phyloP scores from a whole-genome alignment of 2,797 vertebrate species.

The Enteromius argenteus region DNA sequence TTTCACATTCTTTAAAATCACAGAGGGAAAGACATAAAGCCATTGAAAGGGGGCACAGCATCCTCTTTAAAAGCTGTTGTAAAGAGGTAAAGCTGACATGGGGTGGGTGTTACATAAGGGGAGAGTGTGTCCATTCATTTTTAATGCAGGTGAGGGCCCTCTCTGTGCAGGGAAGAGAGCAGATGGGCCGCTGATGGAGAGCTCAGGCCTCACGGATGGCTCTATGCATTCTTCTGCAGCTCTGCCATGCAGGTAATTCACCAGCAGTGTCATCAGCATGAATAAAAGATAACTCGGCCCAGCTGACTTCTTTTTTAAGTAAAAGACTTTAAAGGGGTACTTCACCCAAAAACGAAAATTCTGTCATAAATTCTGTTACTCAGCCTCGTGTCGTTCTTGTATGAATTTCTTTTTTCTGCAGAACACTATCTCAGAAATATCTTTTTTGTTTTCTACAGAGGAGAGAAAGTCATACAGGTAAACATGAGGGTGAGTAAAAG shows the following conservation, averaged over 20 bases:
- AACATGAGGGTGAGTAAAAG: too few relatives aligned
- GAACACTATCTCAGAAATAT: neutral
- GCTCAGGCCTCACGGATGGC: slow-evolving; percentile 72
- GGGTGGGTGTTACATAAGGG: slow-evolving; percentile 73
- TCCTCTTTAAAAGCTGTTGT: slow-evolving; percentile 41
- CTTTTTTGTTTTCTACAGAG: neutral
- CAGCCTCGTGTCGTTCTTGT: neutral
- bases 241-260: slow-evolving; percentile 83
- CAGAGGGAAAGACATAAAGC: slow-evolving; percentile 46
- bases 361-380: neutral
- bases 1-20: slow-evolving; percentile 33
- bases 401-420: neutral
- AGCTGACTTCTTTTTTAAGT: slow-evolving; percentile 77
- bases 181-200: slow-evolving; percentile 72
- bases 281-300: slow-evolving; percentile 81
- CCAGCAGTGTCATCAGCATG: slow-evolving; percentile 76
- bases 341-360: neutral
- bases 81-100: slow-evolving; percentile 55
- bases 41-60: slow-evolving; percentile 30
- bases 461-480: neutral
- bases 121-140: slow-evolving; percentile 77
- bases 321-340: slow-evolving; percentile 57
- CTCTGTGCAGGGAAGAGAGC: slow-evolving; percentile 62
- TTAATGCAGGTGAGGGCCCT: slow-evolving; percentile 80
- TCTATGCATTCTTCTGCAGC: slow-evolving; percentile 77